These are phyloP conservation scores for Brachyistius frenatus DNA, from an alignment of 2,113 vertebrate genomes.

Conservation along the genomic window DNA sequence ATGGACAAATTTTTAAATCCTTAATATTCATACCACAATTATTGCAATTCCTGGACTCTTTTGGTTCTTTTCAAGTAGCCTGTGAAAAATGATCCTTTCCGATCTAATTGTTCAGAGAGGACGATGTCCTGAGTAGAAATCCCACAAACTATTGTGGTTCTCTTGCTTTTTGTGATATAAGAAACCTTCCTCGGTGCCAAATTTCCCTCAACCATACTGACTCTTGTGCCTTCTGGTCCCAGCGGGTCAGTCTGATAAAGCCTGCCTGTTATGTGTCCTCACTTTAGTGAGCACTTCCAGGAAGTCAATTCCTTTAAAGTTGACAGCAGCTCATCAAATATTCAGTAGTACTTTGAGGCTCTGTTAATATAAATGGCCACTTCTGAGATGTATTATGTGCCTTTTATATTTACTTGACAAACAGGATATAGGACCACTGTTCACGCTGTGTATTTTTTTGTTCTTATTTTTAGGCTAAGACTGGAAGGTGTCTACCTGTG, in stretches of 20 bases:
- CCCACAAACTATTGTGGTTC: background rate
- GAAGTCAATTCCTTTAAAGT: slow-evolving; percentile 56
- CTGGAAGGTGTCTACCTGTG: slow-evolving; percentile 40
- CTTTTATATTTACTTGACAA: slow-evolving; percentile 9
- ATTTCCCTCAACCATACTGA: slow-evolving; percentile 8
- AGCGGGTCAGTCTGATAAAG: slow-evolving; percentile 32
- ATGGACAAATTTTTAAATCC: background rate
- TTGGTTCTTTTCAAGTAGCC: background rate
- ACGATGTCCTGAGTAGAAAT: background rate
- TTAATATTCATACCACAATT: slow-evolving; percentile 20
- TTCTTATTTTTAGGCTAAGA: slow-evolving; percentile 58
- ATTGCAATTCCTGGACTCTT: background rate
- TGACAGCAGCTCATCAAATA: slow-evolving; percentile 74
- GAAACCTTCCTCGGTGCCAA: background rate
- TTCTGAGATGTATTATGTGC: slow-evolving; percentile 30
- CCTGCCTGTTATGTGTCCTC: slow-evolving; percentile 40
- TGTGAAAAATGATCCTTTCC: background rate
- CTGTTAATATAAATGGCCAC: slow-evolving; percentile 18
- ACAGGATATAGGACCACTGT: background rate
- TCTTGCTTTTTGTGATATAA: background rate
- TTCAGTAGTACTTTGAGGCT: slow-evolving; percentile 57
- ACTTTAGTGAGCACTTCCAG: slow-evolving; percentile 60
- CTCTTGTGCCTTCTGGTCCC: slow-evolving; percentile 15
- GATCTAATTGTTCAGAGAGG: too few relatives aligned
- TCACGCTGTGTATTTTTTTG: background rate